Base-by-base conservation (phyloP, 2,888 invertebrate genomes). In the Microplitis manilae region DNA sequence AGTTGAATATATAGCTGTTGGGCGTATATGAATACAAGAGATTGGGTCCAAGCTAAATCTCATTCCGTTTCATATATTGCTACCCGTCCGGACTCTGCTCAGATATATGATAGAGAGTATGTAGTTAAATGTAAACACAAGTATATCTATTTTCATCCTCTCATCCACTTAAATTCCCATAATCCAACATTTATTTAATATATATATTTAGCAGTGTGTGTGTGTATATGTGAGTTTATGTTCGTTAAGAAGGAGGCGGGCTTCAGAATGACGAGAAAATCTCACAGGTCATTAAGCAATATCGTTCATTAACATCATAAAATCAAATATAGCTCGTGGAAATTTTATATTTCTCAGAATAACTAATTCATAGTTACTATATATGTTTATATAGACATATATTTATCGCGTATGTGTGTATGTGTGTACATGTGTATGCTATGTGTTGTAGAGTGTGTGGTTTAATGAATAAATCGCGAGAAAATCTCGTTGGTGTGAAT, bases 381-480 rank as follows among this genome's bases (percentile, higher is more conserved):
- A 30, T 30, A 30, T 30, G 30, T 30, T 4, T 30, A 30, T 30
- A 30, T 4, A 30, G 30, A 30, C 30, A 30, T 30, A 30, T 30
- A 30, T 30, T 4, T 30, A 30, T 30, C 0, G 30, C n/a, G n/a
- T n/a, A n/a, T 30, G 2, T 30, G 30, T 30, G 30, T 30, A 4
- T 4, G 30, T 30, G 30, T 30, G 2, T 30, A 30, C 30, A 4
- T 30, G 0, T 30, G 30, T 30, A 4, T 30, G 30, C 30, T 30
- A 30, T 30, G 30, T 30, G 30, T 30, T 2, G 2, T 30, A 30
- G 30, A 15, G 60, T 73, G 65, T 40, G 67, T 61, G 50, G 30
- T 68, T 39, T 70, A 75, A 75, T 75, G 75, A 75, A 75, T 64
- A 59, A 64, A 69, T 65, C 15, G 70, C 61, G 41, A 64, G 64